Conservation (phyloP, 1,140 invertebrate species). For the Calliopsis andreniformis region DNA sequence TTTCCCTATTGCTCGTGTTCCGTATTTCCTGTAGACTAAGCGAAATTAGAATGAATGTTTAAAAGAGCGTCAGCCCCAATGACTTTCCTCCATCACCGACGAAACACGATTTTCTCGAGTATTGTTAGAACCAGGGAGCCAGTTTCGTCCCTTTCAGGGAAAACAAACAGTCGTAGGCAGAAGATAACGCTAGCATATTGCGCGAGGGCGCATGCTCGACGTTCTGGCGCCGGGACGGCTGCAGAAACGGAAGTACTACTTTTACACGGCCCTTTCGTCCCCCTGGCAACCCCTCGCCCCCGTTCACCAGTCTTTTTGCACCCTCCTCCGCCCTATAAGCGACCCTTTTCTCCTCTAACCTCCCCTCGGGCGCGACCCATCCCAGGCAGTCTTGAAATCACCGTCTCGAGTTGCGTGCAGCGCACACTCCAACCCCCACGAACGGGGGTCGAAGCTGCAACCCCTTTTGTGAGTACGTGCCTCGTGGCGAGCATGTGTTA, state of each 20-base stretch:
- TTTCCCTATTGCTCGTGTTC: background rate
- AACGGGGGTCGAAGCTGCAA: slow-evolving; percentile 35
- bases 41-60: slow-evolving; percentile 66
- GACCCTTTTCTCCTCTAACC: slow-evolving; percentile 40
- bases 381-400: slow-evolving; percentile 65
- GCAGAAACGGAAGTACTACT: slow-evolving; percentile 74
- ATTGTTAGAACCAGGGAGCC: slow-evolving; percentile 56
- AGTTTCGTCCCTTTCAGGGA: slow-evolving; percentile 68
- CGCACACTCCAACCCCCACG: slow-evolving; percentile 30
- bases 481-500: slow-evolving; percentile 35
- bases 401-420: slow-evolving; percentile 72
- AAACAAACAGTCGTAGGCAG: slow-evolving; percentile 61
- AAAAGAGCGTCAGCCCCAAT: slow-evolving; percentile 48
- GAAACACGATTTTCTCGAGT: slow-evolving; percentile 49
- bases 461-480: slow-evolving; percentile 46
- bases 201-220: slow-evolving; percentile 54
- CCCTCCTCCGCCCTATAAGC: slow-evolving; percentile 35
- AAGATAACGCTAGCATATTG: slow-evolving; percentile 45
- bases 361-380: slow-evolving; percentile 41
- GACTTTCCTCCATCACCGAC: background rate
- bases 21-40: slow-evolving; percentile 3
- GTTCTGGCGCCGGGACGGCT: slow-evolving; percentile 69
- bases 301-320: slow-evolving; percentile 18
- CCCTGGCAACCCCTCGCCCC: slow-evolving; percentile 2
- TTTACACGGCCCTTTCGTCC: slow-evolving; percentile 65